phyloP scores from a whole-genome alignment of 2,797 vertebrate genomes.

The Anniella stebbinsi region DNA sequence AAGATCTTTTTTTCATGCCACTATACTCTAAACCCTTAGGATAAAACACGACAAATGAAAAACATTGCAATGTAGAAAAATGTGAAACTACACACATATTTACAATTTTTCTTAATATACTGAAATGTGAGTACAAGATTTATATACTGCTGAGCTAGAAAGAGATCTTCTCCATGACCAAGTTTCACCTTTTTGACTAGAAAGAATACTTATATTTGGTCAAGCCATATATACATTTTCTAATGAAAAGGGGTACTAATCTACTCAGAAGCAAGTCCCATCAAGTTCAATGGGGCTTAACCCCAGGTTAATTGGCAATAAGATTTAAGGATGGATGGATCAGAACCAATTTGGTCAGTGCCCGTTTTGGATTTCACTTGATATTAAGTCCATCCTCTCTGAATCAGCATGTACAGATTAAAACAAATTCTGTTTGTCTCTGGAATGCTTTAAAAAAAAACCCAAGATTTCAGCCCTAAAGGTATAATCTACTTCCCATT shows the following conservation, averaged over 20 bases:
- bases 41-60: background rate
- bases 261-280: background rate
- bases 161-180: background rate
- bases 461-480: background rate
- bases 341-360: no score
- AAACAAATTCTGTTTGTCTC: no score
- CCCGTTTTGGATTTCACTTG: background rate
- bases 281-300: background rate
- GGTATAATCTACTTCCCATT: background rate
- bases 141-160: background rate
- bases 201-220: background rate
- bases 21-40: background rate
- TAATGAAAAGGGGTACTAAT: background rate
- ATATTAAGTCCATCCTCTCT: background rate
- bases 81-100: background rate
- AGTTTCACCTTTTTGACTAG: background rate
- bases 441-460: background rate
- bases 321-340: background rate
- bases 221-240: background rate
- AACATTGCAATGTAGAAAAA: background rate
- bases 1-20: background rate
- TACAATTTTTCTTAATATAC: background rate
- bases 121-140: background rate
- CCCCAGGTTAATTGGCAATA: background rate
- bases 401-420: background rate